These are phyloP conservation scores for Rosalia funebris DNA, from an alignment of 2,888 invertebrate species.

Conservation along the genomic window DNA sequence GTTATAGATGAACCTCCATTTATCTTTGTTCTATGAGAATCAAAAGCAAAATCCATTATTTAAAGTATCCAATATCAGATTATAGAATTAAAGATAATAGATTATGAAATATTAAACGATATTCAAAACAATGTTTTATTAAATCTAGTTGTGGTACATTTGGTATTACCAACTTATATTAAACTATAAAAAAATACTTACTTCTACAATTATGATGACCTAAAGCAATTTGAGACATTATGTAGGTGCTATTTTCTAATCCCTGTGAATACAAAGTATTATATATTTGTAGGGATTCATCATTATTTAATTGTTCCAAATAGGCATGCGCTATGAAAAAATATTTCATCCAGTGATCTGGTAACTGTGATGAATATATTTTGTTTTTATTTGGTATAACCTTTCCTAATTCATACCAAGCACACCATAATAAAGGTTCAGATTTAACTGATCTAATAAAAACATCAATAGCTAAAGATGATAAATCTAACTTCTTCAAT, in stretches of 20 bases:
- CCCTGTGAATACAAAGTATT: conserved; percentile 80
- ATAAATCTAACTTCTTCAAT: conserved; percentile 85
- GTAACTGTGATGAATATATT: conserved; percentile 72
- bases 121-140: no score
- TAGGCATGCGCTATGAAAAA: conserved; percentile 92
- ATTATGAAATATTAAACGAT: no score
- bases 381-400: conserved; percentile 80
- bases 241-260: conserved; percentile 87
- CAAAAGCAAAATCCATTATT: no score
- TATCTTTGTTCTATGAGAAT: no score
- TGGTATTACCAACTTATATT: no score
- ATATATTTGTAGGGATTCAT: conserved; percentile 88
- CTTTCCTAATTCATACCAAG: conserved; percentile 92
- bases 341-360: conserved; percentile 94
- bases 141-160: no score
- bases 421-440: conserved; percentile 91
- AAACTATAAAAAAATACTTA: no score
- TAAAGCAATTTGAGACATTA: conserved; percentile 91
- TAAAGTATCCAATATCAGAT: no score
- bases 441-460: conserved; percentile 81
- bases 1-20: no score
- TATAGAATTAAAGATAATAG: no score
- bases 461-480: conserved; percentile 80
- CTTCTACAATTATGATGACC: conserved; percentile 93
- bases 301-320: conserved; percentile 88